Base-by-base conservation (phyloP, 2,888 invertebrate genomes). In the Ptychoptera albimana region DNA sequence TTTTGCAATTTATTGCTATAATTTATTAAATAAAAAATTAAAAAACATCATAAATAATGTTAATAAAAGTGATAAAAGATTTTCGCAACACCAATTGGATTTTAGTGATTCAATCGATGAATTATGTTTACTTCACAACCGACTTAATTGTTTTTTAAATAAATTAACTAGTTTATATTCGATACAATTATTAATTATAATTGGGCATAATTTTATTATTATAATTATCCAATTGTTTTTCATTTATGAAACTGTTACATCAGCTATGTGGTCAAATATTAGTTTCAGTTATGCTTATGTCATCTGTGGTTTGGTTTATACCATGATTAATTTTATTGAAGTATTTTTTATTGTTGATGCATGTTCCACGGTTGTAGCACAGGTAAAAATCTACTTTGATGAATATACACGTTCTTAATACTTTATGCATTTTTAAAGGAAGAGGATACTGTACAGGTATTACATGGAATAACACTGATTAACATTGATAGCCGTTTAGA, bases 51-150 rank as follows among this genome's bases (percentile, higher is more conserved):
- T 40, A 10, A 30, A 40, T 11, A n/a, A 7, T 13, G 6, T 40
- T 10, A 40, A 40, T 15, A 31, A 40, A 11, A 14, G 14, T 10
- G 14, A 14, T 15, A 14, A 14, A 14, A 31, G 31, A 15, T 14
- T 7, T 14, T 11, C 14, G 13, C 31, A 40, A 31, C 12, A 15
- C 11, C 40, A 40, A 10, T 31, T 40, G 31, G 14, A 40, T 11
- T 15, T 40, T 4, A 40, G 40, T 32, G 40, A 40, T 31, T 14
- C 30, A 15, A 40, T 40, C 31, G 40, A 40, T 40, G 15, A 40
- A 14, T 15, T 40, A 14, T 30, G 31, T 11, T 14, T 11, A 14
- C 31, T 40, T 30, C 32, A 40, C 31, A 15, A 15, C n/a, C 31
- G 31, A 40, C 9, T 32, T 12, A 31, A 31, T 32, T 13, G 15